Evolutionary conservation across 92 coral and sea anemone species (phyloP).

Genomic region (Palythoa grandiflora): DNA sequence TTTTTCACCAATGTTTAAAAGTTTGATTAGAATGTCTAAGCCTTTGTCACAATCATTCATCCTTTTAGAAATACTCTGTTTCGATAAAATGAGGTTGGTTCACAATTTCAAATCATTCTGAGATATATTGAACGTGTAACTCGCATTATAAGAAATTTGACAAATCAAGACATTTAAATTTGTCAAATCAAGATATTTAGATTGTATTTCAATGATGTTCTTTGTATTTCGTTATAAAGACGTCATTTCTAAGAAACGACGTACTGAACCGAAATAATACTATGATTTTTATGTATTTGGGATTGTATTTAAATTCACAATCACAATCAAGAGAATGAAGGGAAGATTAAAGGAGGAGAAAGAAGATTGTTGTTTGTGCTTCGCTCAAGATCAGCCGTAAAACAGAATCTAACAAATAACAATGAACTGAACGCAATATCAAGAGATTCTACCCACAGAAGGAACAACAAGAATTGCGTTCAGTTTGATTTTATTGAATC

Average conservation of each 20-base stretch:
- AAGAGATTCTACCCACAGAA: not conserved
- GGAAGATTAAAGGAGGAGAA: too few species aligned
- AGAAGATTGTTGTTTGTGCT: not conserved
- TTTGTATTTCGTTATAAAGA: not conserved
- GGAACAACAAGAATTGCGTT: not conserved
- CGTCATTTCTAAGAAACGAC: not conserved
- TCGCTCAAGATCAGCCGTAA: not conserved
- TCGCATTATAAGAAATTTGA: not conserved
- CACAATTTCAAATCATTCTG: not conserved
- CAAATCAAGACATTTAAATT: not conserved
- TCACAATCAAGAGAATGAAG: too few species aligned
- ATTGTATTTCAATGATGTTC: not conserved
- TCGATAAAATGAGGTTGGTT: not conserved
- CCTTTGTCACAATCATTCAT: not conserved
- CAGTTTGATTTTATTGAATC: conserved; percentile 5
- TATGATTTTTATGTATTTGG: not conserved
- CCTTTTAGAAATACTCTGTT: not conserved
- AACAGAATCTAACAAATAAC: not conserved
- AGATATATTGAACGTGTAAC: not conserved
- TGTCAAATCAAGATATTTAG: not conserved
- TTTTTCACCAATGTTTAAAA: not conserved
- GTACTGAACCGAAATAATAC: not conserved
- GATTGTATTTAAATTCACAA: too few species aligned
- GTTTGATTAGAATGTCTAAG: not conserved
- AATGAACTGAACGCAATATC: not conserved